These are phyloP conservation scores for Psittacula cyanocephala DNA, from an alignment of 2,113 vertebrate species.

Conservation along the genomic window DNA sequence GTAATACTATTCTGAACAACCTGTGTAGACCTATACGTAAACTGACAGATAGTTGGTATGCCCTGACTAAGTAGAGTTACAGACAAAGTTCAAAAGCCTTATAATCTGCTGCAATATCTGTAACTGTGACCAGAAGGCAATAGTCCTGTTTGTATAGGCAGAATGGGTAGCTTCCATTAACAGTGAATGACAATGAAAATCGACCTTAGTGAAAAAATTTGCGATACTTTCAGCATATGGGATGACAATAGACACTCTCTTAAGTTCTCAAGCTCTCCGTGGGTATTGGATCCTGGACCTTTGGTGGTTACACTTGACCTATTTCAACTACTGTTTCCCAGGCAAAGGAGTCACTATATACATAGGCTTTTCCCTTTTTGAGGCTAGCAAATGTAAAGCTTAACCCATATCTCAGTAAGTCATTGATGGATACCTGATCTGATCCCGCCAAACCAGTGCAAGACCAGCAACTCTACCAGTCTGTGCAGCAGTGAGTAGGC, in stretches of 20 bases:
- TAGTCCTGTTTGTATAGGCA: not conserved
- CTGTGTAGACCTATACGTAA: not conserved
- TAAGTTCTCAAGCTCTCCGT: not conserved
- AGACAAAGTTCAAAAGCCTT: not conserved
- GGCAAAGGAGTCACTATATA: not conserved
- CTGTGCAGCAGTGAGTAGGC: not conserved
- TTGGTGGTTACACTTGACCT: not conserved
- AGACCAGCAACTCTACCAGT: not conserved
- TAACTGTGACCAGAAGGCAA: not conserved
- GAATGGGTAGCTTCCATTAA: not conserved
- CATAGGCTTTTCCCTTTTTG: not conserved
- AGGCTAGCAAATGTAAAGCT: not conserved
- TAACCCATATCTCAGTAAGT: not conserved
- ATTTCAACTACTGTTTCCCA: not conserved
- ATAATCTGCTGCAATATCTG: conserved; percentile 12
- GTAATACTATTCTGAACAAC: not conserved
- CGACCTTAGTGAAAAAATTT: not conserved
- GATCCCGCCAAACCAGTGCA: not conserved
- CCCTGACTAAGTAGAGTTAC: not conserved
- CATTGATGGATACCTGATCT: not conserved
- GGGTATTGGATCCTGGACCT: not conserved
- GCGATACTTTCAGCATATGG: not conserved
- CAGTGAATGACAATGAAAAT: not conserved
- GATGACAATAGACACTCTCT: not conserved
- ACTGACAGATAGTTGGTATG: not conserved